Percentiles rank a stretch among this genome's conserved stretches.
phyloP scores from a whole-genome alignment of 2,113 vertebrate genomes.

The Carassius auratus region DNA sequence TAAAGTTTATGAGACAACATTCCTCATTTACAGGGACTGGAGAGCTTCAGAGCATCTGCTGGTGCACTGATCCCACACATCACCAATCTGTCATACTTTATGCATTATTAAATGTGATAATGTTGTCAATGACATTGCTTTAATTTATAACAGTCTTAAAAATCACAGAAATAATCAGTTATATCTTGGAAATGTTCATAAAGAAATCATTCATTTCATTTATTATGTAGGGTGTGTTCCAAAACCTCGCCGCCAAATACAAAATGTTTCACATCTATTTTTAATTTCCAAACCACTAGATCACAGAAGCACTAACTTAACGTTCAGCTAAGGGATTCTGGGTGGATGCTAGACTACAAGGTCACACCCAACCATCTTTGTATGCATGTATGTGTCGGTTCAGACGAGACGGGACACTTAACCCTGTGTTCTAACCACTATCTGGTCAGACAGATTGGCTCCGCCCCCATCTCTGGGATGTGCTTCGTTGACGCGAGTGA shows the following conservation, averaged over 20 bases:
- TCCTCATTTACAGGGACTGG: not conserved
- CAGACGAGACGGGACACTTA: not conserved
- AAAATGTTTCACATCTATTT: not conserved
- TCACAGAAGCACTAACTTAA: not conserved
- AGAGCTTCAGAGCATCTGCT: slow-evolving; percentile 32
- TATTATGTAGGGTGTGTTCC: not conserved
- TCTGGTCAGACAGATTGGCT: not conserved
- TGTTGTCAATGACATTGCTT: not conserved
- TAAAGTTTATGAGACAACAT: not conserved
- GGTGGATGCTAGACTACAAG: not conserved
- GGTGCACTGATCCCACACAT: not conserved
- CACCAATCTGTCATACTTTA: slow-evolving; percentile 2
- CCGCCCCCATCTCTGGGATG: not conserved
- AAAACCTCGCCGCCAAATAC: not conserved
- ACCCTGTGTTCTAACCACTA: not conserved
- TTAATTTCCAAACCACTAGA: not conserved
- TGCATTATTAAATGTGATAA: slow-evolving; percentile 10
- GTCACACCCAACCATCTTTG: not conserved
- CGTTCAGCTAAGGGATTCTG: not conserved
- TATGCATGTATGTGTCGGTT: not conserved
- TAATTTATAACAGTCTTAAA: not conserved
- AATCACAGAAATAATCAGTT: not conserved
- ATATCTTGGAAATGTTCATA: not conserved
- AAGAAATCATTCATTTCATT: not conserved
- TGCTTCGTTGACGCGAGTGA: not conserved